Percentiles rank a stretch among this genome's conserved stretches.
Evolutionary conservation across 2,888 invertebrate genomes (phyloP).

Genomic region (Galerucella nymphaeae): DNA sequence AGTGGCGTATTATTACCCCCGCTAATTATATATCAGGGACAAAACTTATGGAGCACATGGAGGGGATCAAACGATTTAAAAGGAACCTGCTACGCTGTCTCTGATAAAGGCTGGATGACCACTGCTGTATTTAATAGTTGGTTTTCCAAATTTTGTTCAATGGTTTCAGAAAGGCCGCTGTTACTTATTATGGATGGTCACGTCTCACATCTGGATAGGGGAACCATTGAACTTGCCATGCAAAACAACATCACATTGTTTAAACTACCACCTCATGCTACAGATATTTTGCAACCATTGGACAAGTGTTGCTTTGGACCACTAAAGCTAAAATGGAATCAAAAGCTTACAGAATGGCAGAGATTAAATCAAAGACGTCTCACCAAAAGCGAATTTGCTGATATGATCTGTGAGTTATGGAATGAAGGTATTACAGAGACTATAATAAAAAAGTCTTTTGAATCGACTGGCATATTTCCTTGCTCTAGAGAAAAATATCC

Average conservation of each 20-base stretch:
- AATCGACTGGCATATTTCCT: no score
- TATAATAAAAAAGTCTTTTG: no score
- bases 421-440: no score
- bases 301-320: conserved; percentile 44
- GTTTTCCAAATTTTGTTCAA: conserved; percentile 41
- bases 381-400: conserved; percentile 35
- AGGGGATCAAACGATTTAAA: conserved; percentile 41
- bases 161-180: conserved; percentile 42
- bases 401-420: conserved; percentile 33
- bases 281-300: conserved; percentile 37
- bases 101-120: conserved; percentile 47
- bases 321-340: conserved; percentile 42
- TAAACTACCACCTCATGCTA: conserved; percentile 35
- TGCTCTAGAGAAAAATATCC: no score
- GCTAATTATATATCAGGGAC: conserved; percentile 25
- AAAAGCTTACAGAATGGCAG: conserved; percentile 39
- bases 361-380: conserved; percentile 35
- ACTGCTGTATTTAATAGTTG: conserved; percentile 42
- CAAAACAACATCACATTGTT: conserved; percentile 31
- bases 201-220: conserved; percentile 42
- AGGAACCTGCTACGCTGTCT: conserved; percentile 40
- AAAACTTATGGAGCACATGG: conserved; percentile 42
- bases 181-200: conserved; percentile 46
- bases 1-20: neutral
- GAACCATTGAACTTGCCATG: conserved; percentile 39